A percentile compares a stretch with the other conserved stretches of the same genome.
Conservation (phyloP, 2,888 invertebrate species). For the Lasioglossum leucozonium region DNA sequence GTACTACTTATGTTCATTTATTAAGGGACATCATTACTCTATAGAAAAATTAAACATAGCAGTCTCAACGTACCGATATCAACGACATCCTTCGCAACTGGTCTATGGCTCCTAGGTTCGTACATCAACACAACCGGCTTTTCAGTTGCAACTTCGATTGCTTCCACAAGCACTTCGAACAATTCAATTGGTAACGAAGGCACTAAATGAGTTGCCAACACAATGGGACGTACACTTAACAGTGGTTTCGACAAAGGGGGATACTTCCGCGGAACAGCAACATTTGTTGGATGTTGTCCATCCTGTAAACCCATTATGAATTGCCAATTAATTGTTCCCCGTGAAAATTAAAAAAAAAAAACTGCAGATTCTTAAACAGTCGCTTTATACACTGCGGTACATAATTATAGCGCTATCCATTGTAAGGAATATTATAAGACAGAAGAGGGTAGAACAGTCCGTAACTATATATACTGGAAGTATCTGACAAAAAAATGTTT, state of each 20-base stretch:
- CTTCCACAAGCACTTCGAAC: conserved; percentile 78
- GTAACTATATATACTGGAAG: too few relatives aligned
- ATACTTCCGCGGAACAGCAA: conserved; percentile 72
- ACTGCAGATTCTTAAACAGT: neutral
- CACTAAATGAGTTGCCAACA: conserved; percentile 77
- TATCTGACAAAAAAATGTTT: too few relatives aligned
- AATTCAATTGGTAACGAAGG: conserved; percentile 78
- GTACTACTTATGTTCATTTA: too few relatives aligned
- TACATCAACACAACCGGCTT: conserved; percentile 75
- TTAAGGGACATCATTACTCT: too few relatives aligned
- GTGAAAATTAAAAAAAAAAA: neutral
- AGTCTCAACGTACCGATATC: conserved; percentile 74
- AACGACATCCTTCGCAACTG: conserved; percentile 73
- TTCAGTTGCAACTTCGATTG: conserved; percentile 75
- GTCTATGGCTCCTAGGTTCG: conserved; percentile 74
- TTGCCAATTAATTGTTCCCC: neutral
- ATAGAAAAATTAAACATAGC: neutral
- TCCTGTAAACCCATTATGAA: conserved; percentile 50
- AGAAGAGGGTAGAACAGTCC: too few relatives aligned
- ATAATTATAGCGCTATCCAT: too few relatives aligned
- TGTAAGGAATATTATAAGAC: too few relatives aligned
- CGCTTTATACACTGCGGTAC: too few relatives aligned
- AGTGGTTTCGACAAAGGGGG: conserved; percentile 64
- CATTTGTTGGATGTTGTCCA: conserved; percentile 59
- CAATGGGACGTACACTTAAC: conserved; percentile 72